Evolutionary conservation across 2,113 vertebrate species (phyloP), one percentile per base, ranked within the genome.

Genomic region (Rhagologus leucostigma): DNA sequence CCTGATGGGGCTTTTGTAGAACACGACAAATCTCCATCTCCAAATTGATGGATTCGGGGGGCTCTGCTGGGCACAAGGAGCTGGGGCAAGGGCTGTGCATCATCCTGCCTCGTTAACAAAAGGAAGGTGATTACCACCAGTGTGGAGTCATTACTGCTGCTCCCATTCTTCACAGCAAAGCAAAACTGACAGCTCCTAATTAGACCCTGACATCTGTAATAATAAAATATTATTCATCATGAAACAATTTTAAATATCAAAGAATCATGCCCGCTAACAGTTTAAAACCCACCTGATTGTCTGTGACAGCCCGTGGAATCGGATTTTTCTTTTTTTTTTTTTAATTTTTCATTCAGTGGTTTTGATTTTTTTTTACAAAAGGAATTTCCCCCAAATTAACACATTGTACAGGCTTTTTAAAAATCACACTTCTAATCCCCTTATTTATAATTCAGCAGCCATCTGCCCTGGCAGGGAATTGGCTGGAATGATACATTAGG

Each of bases 191-290:
- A 95, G 87, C 30, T 69, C 86, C 81, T 96, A 95, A 96, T 95
- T 95, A 96, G 76, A 57, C 84, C 83, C 93, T 96, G 55, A 90
- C 94, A 32, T 91, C 90, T 64, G 81, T 93, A 94, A 93, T 96
- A 96, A 95, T 95, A 95, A 97, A 97, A 96, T 96, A 97, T 41
- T 93, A 73, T 96, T 97, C 94, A 87, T 93, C 93, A 64, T 35
- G 81, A 87, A 94, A 63, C 86, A 91, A 42, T 75, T 95, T 96
- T 37, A 91, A 96, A 80, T 97, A 95, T 86, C 93, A 95, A 90
- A 88, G 95, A 67, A 84, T 84, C 62, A 1, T 79, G 93, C 73
- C 67, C 29, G 21, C 74, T 77, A 27, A 52, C 46, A 50, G 59
- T 82, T 96, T 92, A 57, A 76, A 92, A 29, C 64, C 80, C 80